Evolutionary conservation across 2,888 invertebrate species (phyloP).

Genomic region (Andrena chrysosceles): DNA sequence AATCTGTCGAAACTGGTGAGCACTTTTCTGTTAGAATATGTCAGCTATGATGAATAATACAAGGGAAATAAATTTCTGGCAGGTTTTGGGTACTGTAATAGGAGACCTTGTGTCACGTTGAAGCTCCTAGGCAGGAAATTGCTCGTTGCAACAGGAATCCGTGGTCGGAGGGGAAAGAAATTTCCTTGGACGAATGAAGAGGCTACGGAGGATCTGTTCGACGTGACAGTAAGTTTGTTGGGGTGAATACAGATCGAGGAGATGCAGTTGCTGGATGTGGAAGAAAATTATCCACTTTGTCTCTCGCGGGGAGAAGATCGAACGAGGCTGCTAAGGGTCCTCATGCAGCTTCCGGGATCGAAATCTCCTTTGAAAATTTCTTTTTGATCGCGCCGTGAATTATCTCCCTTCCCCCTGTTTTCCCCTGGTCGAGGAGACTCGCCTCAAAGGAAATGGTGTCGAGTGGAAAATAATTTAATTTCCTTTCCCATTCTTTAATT

Average conservation of each 20-base stretch:
- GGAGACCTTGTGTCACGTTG: neutral
- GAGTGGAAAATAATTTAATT: conserved; percentile 19
- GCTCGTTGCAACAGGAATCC: conserved; percentile 5
- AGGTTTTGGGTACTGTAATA: neutral
- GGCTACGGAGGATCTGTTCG: conserved; percentile 54
- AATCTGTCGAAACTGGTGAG: neutral
- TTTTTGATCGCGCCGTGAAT: conserved; percentile 19
- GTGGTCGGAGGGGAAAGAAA: conserved; percentile 45
- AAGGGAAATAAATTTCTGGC: neutral
- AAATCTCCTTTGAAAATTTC: conserved; percentile 29
- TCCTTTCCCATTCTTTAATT: neutral
- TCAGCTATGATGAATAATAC: too few relatives aligned
- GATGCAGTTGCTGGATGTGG: conserved; percentile 61
- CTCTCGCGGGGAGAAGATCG: conserved; percentile 46
- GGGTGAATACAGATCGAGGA: conserved; percentile 66
- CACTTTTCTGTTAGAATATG: too few relatives aligned
- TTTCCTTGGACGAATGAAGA: conserved; percentile 48
- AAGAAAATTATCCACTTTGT: conserved; percentile 72
- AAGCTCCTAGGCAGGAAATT: conserved; percentile 13
- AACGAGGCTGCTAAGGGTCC: conserved; percentile 46
- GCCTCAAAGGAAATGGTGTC: neutral
- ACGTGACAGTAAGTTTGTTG: conserved; percentile 72
- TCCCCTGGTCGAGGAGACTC: neutral
- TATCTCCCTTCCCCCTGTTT: neutral
- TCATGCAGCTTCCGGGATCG: conserved; percentile 23